Percentiles rank a stretch among this genome's conserved stretches.
Evolutionary conservation across 2,888 invertebrate species (phyloP).

Genomic region (Leistus spinibarbis): DNA sequence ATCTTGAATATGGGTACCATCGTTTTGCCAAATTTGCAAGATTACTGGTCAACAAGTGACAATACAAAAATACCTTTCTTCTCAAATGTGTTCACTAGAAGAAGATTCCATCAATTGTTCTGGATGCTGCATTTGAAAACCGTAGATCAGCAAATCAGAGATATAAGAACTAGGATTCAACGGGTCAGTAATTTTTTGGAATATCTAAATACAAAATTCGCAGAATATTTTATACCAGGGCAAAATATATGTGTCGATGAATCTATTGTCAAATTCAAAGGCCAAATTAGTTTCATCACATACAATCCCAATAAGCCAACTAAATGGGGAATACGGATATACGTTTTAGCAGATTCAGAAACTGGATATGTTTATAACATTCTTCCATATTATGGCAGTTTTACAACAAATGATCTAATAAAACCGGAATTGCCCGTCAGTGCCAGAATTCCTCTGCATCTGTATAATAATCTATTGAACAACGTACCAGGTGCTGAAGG

Average conservation of each 20-base stretch:
- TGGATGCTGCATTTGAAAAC: conserved; percentile 40
- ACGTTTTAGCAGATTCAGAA: conserved; percentile 41
- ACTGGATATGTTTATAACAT: conserved; percentile 43
- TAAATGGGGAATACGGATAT: no score
- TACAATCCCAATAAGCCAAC: conserved; percentile 38
- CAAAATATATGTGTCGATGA: conserved; percentile 37
- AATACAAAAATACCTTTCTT: conserved; percentile 42
- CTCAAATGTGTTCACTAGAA: conserved; percentile 39
- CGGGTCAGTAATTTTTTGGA: conserved; percentile 32
- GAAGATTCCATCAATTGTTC: conserved; percentile 42
- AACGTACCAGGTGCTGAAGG: conserved; percentile 41
- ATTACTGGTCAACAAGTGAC: conserved; percentile 40
- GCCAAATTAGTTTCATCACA: neutral
- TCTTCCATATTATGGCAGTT: conserved; percentile 44
- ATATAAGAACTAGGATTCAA: conserved; percentile 13
- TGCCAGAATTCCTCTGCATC: conserved; percentile 42
- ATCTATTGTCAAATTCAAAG: conserved; percentile 40
- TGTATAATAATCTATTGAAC: conserved; percentile 39
- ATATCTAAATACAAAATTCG: conserved; percentile 40
- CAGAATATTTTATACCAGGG: conserved; percentile 40
- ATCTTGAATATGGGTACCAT: conserved; percentile 43
- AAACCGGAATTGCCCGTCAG: conserved; percentile 42
- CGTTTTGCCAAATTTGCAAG: conserved; percentile 35
- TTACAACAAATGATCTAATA: conserved; percentile 41
- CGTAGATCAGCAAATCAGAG: neutral